Evolutionary conservation across 1,140 invertebrate species (phyloP).

Genomic region (Spodoptera frugiperda): DNA sequence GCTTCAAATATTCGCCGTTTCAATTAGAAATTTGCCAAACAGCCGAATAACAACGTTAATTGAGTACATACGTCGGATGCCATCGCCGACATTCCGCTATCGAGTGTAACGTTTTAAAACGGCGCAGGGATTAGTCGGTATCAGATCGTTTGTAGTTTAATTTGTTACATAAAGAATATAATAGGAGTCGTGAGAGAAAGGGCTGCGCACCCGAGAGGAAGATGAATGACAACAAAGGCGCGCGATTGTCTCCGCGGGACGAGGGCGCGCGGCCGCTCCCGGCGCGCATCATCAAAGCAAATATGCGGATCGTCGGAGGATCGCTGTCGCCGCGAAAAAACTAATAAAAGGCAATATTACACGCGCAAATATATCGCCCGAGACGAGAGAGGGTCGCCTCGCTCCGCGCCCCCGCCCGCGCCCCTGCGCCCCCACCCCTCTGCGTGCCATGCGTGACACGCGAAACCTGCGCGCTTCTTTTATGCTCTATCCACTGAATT

Average conservation of each 20-base stretch:
- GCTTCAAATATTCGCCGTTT: conserved; percentile 59
- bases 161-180: conserved; percentile 57
- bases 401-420: background rate
- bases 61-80: conserved; percentile 58
- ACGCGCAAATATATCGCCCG: conserved; percentile 61
- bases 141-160: conserved; percentile 53
- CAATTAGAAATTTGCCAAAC: conserved; percentile 67
- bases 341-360: conserved; percentile 81
- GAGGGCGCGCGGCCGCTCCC: conserved; percentile 41
- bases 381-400: conserved; percentile 37
- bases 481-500: conserved; percentile 28
- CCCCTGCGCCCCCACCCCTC: conserved; percentile 1
- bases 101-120: conserved; percentile 30
- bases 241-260: conserved; percentile 51
- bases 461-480: conserved; percentile 28
- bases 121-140: conserved; percentile 31
- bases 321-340: conserved; percentile 78
- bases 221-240: conserved; percentile 51
- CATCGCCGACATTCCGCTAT: conserved; percentile 51
- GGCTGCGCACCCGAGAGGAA: conserved; percentile 47
- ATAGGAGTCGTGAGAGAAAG: conserved; percentile 50
- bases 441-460: conserved; percentile 48
- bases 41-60: conserved; percentile 60
- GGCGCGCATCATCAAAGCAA: conserved; percentile 68
- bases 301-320: conserved; percentile 69